Evolutionary conservation across 1,140 invertebrate genomes (phyloP).

Genomic region (Camponotus floridanus): DNA sequence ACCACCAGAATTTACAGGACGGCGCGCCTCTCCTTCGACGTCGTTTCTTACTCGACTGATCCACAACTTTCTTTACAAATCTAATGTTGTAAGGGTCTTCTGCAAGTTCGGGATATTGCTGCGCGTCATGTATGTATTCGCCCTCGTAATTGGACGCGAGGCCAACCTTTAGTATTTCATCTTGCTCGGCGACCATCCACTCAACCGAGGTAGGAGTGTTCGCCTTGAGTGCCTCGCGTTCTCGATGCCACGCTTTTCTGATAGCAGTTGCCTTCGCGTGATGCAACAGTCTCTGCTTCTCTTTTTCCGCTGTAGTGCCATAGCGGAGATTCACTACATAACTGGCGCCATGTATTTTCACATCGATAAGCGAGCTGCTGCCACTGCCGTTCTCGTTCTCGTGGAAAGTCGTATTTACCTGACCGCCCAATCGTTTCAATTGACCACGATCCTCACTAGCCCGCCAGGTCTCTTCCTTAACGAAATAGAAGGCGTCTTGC

Average conservation of each 20-base stretch:
- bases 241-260: constrained; percentile 96
- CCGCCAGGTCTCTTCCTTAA: constrained; percentile 96
- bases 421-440: constrained; percentile 94
- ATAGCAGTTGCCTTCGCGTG: constrained; percentile 95
- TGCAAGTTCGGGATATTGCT: constrained; percentile 95
- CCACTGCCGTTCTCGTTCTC: constrained; percentile 90
- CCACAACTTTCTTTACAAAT: constrained; percentile 93
- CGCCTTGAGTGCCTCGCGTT: constrained; percentile 93
- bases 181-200: constrained; percentile 93
- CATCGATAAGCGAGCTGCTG: constrained; percentile 89
- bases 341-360: constrained; percentile 94
- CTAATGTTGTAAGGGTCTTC: constrained; percentile 98
- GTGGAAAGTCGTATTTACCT: constrained; percentile 97
- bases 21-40: constrained; percentile 87
- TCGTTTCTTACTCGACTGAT: constrained; percentile 88
- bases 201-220: constrained; percentile 91
- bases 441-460: constrained; percentile 95
- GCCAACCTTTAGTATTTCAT: constrained; percentile 95
- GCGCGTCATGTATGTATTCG: constrained; percentile 96
- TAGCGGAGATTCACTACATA: constrained; percentile 95
- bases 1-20: constrained; percentile 86
- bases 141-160: constrained; percentile 94
- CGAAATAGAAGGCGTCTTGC: constrained; percentile 98
- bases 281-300: constrained; percentile 94
- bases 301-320: constrained; percentile 95